Conservation (phyloP, 2,113 vertebrate genomes). For the Mirounga angustirostris region DNA sequence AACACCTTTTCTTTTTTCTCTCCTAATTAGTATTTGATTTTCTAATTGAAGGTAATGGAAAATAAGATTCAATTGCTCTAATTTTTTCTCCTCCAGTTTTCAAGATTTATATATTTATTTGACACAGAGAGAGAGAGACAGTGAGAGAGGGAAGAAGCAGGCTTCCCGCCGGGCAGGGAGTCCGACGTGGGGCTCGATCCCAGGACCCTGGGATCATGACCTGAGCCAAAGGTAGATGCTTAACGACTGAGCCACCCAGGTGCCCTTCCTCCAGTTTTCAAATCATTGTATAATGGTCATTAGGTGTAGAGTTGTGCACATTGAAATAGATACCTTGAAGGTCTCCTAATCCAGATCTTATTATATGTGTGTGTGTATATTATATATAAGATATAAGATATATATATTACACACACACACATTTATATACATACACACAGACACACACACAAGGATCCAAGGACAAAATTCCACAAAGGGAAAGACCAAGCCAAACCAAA, state of each 20-base stretch:
- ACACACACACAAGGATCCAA: not conserved
- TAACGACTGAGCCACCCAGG: too few species aligned
- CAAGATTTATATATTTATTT: too few species aligned
- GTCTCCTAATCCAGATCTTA: not conserved
- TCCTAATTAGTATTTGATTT: conserved; percentile 44
- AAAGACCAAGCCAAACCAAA: not conserved
- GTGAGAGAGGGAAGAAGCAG: too few species aligned
- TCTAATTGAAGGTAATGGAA: not conserved
- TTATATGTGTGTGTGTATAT: not conserved
- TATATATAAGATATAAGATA: too few species aligned
- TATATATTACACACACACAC: too few species aligned
- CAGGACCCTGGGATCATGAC: too few species aligned
- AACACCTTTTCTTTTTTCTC: conserved; percentile 14
- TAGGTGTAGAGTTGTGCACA: not conserved
- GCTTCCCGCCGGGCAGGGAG: too few species aligned
- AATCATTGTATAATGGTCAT: not conserved
- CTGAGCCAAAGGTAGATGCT: too few species aligned
- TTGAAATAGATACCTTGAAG: not conserved
- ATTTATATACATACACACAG: too few species aligned
- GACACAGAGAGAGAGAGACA: too few species aligned
- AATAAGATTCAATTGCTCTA: not conserved
- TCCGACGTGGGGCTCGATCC: too few species aligned
- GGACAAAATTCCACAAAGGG: not conserved
- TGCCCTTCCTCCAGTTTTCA: not conserved
- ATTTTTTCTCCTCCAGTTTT: not conserved